Evolutionary conservation across 2,113 vertebrate species (phyloP).

Genomic region (Pterocles gutturalis): DNA sequence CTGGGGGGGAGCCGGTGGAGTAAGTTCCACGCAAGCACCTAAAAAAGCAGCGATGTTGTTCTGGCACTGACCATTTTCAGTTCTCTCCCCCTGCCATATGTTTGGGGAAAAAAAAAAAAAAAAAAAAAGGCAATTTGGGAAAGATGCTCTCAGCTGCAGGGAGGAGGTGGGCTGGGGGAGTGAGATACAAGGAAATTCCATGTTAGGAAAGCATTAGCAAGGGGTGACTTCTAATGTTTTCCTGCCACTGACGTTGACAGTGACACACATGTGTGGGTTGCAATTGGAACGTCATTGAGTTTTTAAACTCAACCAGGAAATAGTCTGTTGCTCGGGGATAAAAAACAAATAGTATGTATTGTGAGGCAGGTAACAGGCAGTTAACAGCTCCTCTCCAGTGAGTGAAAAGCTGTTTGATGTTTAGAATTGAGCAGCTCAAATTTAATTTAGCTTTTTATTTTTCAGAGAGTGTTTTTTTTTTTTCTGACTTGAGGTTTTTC

Average conservation of each 20-base stretch:
- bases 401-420: background rate
- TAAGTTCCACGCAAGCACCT: background rate
- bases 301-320: conserved; percentile 84
- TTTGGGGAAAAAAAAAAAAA: background rate
- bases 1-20: background rate
- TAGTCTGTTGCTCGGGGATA: conserved; percentile 78
- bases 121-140: conserved; percentile 17
- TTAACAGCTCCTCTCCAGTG: background rate
- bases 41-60: conserved; percentile 31
- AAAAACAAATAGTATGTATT: conserved; percentile 54
- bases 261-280: conserved; percentile 87
- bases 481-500: background rate
- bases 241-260: conserved; percentile 83
- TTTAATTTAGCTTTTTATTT: conserved; percentile 2
- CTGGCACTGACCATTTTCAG: conserved; percentile 65
- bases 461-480: background rate
- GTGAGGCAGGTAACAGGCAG: conserved; percentile 43
- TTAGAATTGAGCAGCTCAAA: background rate
- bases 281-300: conserved; percentile 79
- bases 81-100: conserved; percentile 47
- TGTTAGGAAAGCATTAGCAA: conserved; percentile 83
- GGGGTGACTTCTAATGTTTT: conserved; percentile 81
- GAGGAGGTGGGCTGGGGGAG: conserved; percentile 66
- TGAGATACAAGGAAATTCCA: conserved; percentile 81
- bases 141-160: conserved; percentile 45